A percentile compares a stretch with the other conserved stretches of the same genome.
These are phyloP conservation scores for Hyposoter didymator DNA, from an alignment of 2,888 invertebrate species.

Conservation along the genomic window DNA sequence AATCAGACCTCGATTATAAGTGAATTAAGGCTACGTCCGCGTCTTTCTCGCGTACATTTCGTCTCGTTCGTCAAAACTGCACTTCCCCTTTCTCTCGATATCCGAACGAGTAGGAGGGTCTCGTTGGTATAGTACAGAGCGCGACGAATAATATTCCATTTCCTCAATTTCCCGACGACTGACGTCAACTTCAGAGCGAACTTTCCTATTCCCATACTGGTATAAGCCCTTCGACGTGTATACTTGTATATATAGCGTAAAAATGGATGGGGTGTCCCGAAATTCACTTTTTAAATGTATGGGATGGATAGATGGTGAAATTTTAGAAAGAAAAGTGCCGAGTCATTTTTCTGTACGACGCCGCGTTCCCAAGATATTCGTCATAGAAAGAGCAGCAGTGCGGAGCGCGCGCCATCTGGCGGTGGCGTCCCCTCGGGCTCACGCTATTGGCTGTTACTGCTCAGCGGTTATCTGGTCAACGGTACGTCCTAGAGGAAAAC, in stretches of 20 bases:
- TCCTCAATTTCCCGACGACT: slow-evolving; percentile 60
- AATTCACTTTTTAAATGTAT: not conserved
- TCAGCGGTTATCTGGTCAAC: not conserved
- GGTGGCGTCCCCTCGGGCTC: not conserved
- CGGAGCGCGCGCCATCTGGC: not conserved
- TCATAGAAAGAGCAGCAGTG: not conserved
- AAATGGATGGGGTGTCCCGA: not conserved
- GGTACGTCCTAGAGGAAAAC: not conserved
- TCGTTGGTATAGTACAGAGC: not conserved
- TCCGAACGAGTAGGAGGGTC: slow-evolving; percentile 15
- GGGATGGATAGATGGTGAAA: not conserved
- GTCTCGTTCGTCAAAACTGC: slow-evolving; percentile 19
- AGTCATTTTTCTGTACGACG: not conserved
- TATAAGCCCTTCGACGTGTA: not conserved
- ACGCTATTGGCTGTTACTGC: not conserved
- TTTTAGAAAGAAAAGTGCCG: not conserved
- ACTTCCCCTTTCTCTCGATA: slow-evolving; percentile 55
- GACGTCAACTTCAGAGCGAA: slow-evolving; percentile 59
- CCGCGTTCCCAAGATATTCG: not conserved
- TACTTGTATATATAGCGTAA: not conserved
- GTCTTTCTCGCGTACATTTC: slow-evolving; percentile 2
- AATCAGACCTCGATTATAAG: slow-evolving; percentile 46
- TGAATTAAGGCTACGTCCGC: slow-evolving; percentile 35
- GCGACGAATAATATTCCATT: slow-evolving; percentile 64
- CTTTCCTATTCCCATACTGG: slow-evolving; percentile 34